Percentiles rank a stretch among this genome's conserved stretches.
Evolutionary conservation across 2,888 invertebrate genomes (phyloP).

Genomic region (Eurytoma adleriae): DNA sequence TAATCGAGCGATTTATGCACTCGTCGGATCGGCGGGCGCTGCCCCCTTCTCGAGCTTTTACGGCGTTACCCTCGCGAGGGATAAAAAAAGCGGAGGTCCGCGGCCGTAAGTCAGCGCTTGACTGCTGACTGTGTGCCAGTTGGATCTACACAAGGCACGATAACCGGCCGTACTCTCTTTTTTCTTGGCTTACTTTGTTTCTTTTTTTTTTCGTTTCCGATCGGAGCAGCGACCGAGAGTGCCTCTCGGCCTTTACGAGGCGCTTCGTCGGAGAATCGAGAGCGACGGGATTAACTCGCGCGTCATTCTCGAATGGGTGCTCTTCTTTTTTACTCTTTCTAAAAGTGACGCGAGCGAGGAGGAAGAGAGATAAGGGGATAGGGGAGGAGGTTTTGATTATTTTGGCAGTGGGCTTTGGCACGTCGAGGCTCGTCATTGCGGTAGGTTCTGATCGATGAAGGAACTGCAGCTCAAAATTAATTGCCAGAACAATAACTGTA

Average conservation of each 20-base stretch:
- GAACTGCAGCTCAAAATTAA: too few species aligned
- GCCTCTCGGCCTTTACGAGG: constrained; percentile 24
- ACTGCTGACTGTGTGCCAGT: constrained; percentile 58
- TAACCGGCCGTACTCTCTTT: neutral
- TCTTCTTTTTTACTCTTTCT: neutral
- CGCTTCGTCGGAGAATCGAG: constrained; percentile 22
- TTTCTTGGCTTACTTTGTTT: neutral
- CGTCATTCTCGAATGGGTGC: constrained; percentile 30
- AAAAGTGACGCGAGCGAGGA: too few species aligned
- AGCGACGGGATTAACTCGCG: constrained; percentile 30
- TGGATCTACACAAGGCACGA: constrained; percentile 36
- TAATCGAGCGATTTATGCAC: constrained; percentile 45
- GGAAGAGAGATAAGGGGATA: neutral
- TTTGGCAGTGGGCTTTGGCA: constrained; percentile 31
- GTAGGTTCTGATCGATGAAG: too few species aligned
- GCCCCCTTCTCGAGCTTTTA: constrained; percentile 35
- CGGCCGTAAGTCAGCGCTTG: constrained; percentile 57
- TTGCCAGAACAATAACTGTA: too few species aligned
- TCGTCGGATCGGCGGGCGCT: neutral
- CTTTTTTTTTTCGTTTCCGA: neutral
- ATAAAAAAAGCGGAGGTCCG: constrained; percentile 11
- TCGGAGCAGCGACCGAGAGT: constrained; percentile 27
- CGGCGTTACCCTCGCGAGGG: constrained; percentile 4
- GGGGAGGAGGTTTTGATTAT: constrained; percentile 24
- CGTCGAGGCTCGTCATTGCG: too few species aligned